These are phyloP conservation scores for Drosophila pectinifera DNA, from an alignment of 1,140 invertebrate species.

Conservation along the genomic window DNA sequence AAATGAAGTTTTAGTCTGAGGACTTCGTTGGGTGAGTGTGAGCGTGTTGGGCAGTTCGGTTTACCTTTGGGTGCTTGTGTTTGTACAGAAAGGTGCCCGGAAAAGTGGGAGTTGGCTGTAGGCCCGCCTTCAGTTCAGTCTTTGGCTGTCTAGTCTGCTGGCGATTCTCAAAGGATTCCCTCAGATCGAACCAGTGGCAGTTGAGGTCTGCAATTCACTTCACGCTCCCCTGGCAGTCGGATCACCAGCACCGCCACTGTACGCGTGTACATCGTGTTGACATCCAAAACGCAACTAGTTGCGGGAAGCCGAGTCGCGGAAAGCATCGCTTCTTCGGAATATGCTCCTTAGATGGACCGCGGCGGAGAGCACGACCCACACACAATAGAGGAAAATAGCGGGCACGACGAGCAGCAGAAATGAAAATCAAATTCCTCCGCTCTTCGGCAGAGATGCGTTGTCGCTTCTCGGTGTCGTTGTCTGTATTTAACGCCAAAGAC, in stretches of 20 bases:
- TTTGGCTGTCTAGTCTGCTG: slow-evolving; percentile 8
- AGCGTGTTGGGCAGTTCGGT: neutral
- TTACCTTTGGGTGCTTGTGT: slow-evolving; percentile 20
- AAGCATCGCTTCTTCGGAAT: slow-evolving; percentile 78
- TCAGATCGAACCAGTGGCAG: slow-evolving; percentile 11
- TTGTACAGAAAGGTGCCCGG: slow-evolving; percentile 22
- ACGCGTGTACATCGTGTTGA: slow-evolving; percentile 82
- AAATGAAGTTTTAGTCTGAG: neutral
- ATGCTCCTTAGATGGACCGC: slow-evolving; percentile 84
- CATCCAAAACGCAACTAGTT: slow-evolving; percentile 85
- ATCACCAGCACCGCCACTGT: slow-evolving; percentile 51
- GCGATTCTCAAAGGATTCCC: neutral
- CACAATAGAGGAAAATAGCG: slow-evolving; percentile 72
- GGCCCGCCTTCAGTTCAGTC: slow-evolving; percentile 20
- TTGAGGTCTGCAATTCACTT: slow-evolving; percentile 25
- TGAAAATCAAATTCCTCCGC: slow-evolving; percentile 76
- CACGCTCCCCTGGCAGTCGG: slow-evolving; percentile 49
- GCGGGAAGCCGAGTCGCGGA: slow-evolving; percentile 71
- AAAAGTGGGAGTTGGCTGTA: neutral
- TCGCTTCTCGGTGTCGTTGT: slow-evolving; percentile 52
- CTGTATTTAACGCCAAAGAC: slow-evolving; percentile 79
- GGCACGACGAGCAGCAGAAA: slow-evolving; percentile 42
- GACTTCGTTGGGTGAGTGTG: neutral
- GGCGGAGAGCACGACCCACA: slow-evolving; percentile 62
- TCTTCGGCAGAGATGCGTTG: slow-evolving; percentile 70